phyloP scores from a whole-genome alignment of 2,888 invertebrate genomes.

The Bembecia ichneumoniformis region DNA sequence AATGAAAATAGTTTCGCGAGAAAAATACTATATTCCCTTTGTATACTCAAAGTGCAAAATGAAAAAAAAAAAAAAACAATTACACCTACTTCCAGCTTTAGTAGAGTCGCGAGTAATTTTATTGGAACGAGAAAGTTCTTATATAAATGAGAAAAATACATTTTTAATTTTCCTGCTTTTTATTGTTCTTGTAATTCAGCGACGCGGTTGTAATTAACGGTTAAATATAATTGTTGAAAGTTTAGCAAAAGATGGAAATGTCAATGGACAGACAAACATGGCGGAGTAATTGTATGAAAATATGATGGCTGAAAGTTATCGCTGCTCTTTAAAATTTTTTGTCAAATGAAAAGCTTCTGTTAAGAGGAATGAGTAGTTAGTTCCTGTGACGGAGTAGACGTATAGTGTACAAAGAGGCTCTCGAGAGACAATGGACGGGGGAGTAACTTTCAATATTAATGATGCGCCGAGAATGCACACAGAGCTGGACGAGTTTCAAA shows the following conservation, averaged over 20 bases:
- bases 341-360: slow-evolving; percentile 40
- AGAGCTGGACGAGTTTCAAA: slow-evolving; percentile 52
- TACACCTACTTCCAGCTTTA: slow-evolving; percentile 11
- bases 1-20: slow-evolving; percentile 63
- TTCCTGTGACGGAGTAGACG: slow-evolving; percentile 43
- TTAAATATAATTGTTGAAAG: neutral
- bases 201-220: neutral
- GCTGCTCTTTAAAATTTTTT: slow-evolving; percentile 23
- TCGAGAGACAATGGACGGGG: slow-evolving; percentile 57
- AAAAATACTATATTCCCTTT: slow-evolving; percentile 35
- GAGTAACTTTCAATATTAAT: slow-evolving; percentile 68
- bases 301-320: too few relatives aligned
- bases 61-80: slow-evolving; percentile 14
- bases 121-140: slow-evolving; percentile 11
- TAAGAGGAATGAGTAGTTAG: slow-evolving; percentile 61
- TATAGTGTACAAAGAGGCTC: slow-evolving; percentile 59
- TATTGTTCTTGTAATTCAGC: slow-evolving; percentile 2
- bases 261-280: neutral
- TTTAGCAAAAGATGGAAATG: neutral
- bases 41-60: slow-evolving; percentile 7
- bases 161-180: slow-evolving; percentile 8
- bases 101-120: slow-evolving; percentile 10
- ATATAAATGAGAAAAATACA: slow-evolving; percentile 9
- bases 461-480: slow-evolving; percentile 64
- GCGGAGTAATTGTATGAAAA: slow-evolving; percentile 12